Evolutionary conservation across 64 coral and sea anemone genomes (phyloP).

Genomic region (Montipora efflorescens): DNA sequence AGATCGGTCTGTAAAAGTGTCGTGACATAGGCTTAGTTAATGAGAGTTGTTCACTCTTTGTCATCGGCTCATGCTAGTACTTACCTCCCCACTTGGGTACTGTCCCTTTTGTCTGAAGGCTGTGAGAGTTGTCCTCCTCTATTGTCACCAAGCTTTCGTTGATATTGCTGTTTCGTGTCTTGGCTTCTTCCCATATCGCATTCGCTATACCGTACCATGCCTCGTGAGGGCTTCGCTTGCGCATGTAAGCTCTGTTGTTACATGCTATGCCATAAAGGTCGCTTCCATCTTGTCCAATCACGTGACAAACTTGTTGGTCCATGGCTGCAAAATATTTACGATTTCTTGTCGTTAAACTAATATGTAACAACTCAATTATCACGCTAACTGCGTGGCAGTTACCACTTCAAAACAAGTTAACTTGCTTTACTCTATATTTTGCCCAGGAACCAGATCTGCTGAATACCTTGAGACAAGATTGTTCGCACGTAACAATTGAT

Average conservation of each 20-base stretch:
- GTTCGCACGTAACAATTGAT: no score
- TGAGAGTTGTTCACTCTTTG: no score
- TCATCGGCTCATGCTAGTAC: background rate
- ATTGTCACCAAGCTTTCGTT: background rate
- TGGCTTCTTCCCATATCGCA: slow-evolving; percentile 22
- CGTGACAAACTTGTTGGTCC: slow-evolving; percentile 57
- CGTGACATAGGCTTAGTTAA: no score
- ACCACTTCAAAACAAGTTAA: no score
- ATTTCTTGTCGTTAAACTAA: no score
- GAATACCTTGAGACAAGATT: no score
- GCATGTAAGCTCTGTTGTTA: slow-evolving; percentile 78
- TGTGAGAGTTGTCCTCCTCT: slow-evolving; percentile 15
- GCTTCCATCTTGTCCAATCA: slow-evolving; percentile 54
- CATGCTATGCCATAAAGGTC: slow-evolving; percentile 69
- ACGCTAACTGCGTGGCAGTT: no score
- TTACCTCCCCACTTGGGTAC: slow-evolving; percentile 49
- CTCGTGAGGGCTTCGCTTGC: background rate
- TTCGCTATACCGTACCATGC: slow-evolving; percentile 64
- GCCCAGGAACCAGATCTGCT: no score
- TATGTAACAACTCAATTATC: no score
- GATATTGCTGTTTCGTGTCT: background rate
- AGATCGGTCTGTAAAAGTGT: no score
- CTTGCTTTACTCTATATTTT: no score
- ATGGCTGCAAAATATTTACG: slow-evolving; percentile 42
- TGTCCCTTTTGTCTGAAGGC: background rate